These are phyloP conservation scores for Macrosoma leucophasiata DNA, from an alignment of 2,888 invertebrate species.

Conservation along the genomic window DNA sequence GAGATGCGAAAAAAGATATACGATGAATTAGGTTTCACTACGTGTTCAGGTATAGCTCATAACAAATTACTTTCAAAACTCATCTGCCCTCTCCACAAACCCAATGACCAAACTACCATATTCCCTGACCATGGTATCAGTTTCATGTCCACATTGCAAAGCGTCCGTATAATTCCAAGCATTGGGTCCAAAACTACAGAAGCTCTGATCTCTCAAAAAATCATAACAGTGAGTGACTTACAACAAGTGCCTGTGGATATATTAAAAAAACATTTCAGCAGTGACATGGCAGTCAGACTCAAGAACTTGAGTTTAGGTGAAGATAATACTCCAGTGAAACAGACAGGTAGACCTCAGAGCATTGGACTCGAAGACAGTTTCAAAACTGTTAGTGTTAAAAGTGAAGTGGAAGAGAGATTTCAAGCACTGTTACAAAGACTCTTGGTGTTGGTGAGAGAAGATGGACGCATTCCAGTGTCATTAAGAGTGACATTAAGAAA, in stretches of 20 bases:
- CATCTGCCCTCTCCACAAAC: conserved; percentile 82
- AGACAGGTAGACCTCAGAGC: conserved; percentile 84
- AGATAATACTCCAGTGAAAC: conserved; percentile 82
- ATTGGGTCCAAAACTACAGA: conserved; percentile 84
- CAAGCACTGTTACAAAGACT: conserved; percentile 80
- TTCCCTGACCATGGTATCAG: conserved; percentile 80
- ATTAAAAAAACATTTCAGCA: conserved; percentile 79
- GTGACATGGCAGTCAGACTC: conserved; percentile 81
- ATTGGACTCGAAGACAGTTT: conserved; percentile 89
- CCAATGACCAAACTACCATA: conserved; percentile 87
- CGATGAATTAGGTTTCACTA: conserved; percentile 82
- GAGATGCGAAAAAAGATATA: conserved; percentile 83
- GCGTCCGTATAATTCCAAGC: conserved; percentile 81
- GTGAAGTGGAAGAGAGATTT: conserved; percentile 84
- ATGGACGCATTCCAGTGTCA: conserved; percentile 85
- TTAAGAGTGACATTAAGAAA: conserved; percentile 85
- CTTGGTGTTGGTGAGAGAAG: conserved; percentile 82
- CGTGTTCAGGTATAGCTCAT: conserved; percentile 88
- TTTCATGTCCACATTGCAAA: conserved; percentile 79
- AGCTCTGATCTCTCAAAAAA: conserved; percentile 78
- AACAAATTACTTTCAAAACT: conserved; percentile 90
- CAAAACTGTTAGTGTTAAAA: conserved; percentile 81
- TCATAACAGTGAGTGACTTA: conserved; percentile 80
- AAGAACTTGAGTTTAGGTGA: conserved; percentile 84
- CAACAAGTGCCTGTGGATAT: conserved; percentile 76